Base-by-base conservation (phyloP, 2,888 invertebrate species). In the Hedychridium roseum region DNA sequence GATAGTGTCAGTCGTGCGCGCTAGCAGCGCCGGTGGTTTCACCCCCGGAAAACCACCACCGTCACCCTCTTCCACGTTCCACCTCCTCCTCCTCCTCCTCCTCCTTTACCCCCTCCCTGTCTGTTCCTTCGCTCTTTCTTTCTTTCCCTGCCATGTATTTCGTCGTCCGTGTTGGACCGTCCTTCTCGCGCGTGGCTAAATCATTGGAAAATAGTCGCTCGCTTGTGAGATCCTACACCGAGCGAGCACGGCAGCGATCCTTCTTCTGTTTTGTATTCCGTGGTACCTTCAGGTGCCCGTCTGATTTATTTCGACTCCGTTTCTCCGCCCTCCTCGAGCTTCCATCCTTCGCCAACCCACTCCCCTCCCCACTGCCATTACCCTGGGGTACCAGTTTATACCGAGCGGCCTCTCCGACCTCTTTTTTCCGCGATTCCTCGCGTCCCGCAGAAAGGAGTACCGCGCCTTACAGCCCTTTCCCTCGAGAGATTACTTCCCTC, bases 1-100 rank as follows among this genome's bases (percentile, higher is more conserved):
- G 78, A 78, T 78, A 78, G 78, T 70, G 78, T 78, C 78, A 78
- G 74, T 78, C 76, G 74, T 73, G 72, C 62, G 73, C 73, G 63
- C 70, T 58, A 66, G 60, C 57, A 49, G 47, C 64, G 60, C 60
- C 2, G 3, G 7, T 37, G 27, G 7, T 5, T n/a, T 18, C 42
- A 37, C 20, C 42, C 40, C 34, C 34, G 34, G 18, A 17, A 15
- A 34, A 34, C 34, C 34, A 9, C 32, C 32, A 16, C 16, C 15
- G 27, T 38, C 43, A 20, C 55, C 18, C 32, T 32, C 12, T 38
- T 27, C 40, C 50, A 17, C 41, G 31, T 36, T 47, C 46, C 23
- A n/a, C 54, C 43, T 46, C 44, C 49, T 47, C 36, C 44, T 28
- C 43, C 41, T 45, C 43, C 36, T 34, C 34, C 40, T 45, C 51